Base-by-base conservation (phyloP, 2,113 vertebrate species). In the Panthera tigris region DNA sequence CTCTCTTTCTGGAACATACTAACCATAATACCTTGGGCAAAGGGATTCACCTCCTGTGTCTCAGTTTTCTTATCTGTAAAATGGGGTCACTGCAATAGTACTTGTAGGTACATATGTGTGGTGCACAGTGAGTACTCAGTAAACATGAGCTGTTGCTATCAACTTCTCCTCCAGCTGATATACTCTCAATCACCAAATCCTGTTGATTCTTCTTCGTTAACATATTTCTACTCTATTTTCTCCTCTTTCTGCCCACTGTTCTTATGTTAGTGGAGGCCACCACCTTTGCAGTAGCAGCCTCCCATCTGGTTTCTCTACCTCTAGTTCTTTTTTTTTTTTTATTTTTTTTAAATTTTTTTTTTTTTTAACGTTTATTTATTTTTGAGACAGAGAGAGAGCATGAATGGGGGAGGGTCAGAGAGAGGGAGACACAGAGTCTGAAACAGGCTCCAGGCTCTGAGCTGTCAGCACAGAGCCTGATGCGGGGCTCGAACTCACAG, bases 61-160 rank as follows among this genome's bases (percentile, higher is more conserved):
- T 91, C 89, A n/a, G 81, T 82, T 81, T 89, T 84, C 66, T 82
- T 50, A 81, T n/a, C 66, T 69, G 27, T 68, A 74, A 74, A 93
- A 14, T 16, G 39, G 80, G 2, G 7, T 95, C 68, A 12, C 39
- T 48, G 27, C 71, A 82, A 0, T 12, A 21, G 41, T 76, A 21
- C 27, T 57, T 45, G 14, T 33, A 48, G 27, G 23, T 29, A 33
- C 14, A 0, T 23, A 2, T 21, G 45, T 39, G 12, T 6, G 27
- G n/a, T 12, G 4, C 31, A 0, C 13, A 41, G 36, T 4, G 36
- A 57, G 36, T 10, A 10, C 69, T 69, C 65, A 18, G n/a, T 4
- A 55, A 50, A 50, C 50, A 4, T 74, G 4, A 27, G 57, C 31
- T 65, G 0, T 50, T 50, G 14, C 57, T 65, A 3, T 61, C 61